Evolutionary conservation across 2,888 invertebrate genomes (phyloP).

Genomic region (Willowsia nigromaculata): DNA sequence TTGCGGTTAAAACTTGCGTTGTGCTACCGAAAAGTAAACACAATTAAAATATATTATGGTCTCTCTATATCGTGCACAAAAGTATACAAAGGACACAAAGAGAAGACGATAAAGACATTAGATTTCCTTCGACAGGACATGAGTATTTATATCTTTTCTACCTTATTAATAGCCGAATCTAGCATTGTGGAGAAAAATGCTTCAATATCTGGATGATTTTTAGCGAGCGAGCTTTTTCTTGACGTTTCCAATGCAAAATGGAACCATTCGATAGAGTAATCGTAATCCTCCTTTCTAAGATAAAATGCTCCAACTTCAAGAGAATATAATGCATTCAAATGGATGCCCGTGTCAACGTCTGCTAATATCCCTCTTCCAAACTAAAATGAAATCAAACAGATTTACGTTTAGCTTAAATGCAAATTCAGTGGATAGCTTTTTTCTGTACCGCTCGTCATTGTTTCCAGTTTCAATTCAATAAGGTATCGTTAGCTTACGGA

Average conservation of each 20-base stretch:
- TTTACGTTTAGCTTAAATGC: too few species aligned
- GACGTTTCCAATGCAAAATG: background rate
- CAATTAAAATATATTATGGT: too few species aligned
- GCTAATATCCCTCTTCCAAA: slow-evolving; percentile 37
- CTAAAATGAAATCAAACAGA: background rate
- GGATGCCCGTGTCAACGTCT: slow-evolving; percentile 3
- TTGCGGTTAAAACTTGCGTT: background rate
- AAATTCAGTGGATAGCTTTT: too few species aligned
- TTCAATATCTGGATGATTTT: background rate
- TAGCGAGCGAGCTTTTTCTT: background rate
- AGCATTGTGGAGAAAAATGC: background rate
- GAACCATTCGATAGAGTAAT: slow-evolving; percentile 38
- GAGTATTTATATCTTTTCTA: too few species aligned
- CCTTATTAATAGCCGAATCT: background rate
- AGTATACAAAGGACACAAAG: too few species aligned
- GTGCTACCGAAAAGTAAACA: slow-evolving; percentile 1
- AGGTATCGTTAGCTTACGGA: background rate
- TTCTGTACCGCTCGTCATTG: too few species aligned
- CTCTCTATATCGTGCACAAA: too few species aligned
- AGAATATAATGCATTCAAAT: slow-evolving; percentile 35
- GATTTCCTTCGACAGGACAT: too few species aligned
- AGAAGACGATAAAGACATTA: too few species aligned
- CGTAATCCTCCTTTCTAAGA: background rate
- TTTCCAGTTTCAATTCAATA: background rate
- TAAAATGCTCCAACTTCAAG: slow-evolving; percentile 16